These are phyloP conservation scores for Sebastes aleutianus DNA, from an alignment of 2,797 vertebrate species.

Conservation along the genomic window DNA sequence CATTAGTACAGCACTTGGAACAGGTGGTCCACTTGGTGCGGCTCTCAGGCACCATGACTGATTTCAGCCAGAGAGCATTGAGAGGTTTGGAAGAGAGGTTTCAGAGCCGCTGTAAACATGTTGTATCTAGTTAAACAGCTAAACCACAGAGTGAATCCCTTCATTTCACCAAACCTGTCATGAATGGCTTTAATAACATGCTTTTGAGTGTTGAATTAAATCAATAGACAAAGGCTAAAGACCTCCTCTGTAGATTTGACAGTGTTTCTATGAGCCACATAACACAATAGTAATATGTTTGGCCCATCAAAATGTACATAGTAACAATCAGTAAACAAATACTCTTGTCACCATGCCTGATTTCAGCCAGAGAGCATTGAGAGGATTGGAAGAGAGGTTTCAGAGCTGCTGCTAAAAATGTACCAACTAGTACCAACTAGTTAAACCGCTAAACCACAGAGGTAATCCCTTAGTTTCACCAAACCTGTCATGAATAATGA, in stretches of 20 bases:
- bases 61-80: background rate
- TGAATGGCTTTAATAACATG: background rate
- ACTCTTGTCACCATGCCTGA: slow-evolving; percentile 1
- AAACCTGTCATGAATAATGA: background rate
- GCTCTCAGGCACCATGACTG: background rate
- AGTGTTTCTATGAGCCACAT: background rate
- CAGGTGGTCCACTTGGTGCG: too few relatives aligned
- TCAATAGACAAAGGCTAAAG: slow-evolving; percentile 1
- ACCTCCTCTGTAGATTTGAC: background rate
- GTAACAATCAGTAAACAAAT: slow-evolving; percentile 1
- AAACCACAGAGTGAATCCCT: too few relatives aligned
- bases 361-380: background rate
- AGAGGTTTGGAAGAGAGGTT: background rate
- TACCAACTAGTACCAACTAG: background rate
- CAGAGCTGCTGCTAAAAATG: background rate
- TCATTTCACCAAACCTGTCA: background rate
- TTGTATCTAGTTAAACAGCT: too few relatives aligned
- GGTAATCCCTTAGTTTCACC: background rate
- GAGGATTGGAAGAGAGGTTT: background rate
- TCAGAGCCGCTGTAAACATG: background rate
- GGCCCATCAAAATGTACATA: background rate
- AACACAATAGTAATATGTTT: background rate
- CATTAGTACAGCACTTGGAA: too few relatives aligned
- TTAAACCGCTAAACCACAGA: too few relatives aligned
- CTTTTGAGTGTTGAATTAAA: background rate